Conservation (phyloP, 2,797 vertebrate genomes). For the Eulemur coronatus region DNA sequence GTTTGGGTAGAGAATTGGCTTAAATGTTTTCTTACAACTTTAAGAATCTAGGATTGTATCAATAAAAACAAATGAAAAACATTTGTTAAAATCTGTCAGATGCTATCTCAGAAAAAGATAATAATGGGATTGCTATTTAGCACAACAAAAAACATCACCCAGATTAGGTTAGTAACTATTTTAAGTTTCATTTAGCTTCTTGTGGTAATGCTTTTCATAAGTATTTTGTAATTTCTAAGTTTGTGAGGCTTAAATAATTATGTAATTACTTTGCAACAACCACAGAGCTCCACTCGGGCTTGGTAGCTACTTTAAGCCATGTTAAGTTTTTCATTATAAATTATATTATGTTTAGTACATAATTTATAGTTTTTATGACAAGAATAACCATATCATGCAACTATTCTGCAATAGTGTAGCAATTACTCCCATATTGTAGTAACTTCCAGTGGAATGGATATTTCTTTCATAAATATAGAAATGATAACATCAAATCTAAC, state of each 20-base stretch:
- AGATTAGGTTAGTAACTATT: constrained; percentile 61
- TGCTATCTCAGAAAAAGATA: constrained; percentile 53
- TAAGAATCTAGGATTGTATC: not conserved
- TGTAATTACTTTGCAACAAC: constrained; percentile 81
- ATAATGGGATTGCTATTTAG: constrained; percentile 47
- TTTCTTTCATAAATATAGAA: constrained; percentile 73
- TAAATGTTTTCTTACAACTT: not conserved
- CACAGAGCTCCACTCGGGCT: constrained; percentile 63
- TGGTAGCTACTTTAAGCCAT: constrained; percentile 79
- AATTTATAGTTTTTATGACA: constrained; percentile 84
- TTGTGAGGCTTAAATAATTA: constrained; percentile 76
- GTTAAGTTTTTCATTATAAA: constrained; percentile 83
- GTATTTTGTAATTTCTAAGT: constrained; percentile 71
- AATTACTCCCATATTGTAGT: constrained; percentile 81
- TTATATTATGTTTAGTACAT: constrained; percentile 78
- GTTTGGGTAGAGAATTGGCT: constrained; percentile 12
- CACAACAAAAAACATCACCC: constrained; percentile 44
- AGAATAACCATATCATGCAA: constrained; percentile 77
- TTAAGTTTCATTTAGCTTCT: constrained; percentile 71
- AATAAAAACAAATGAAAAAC: constrained; percentile 48
- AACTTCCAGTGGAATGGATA: constrained; percentile 73
- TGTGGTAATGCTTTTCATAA: constrained; percentile 64
- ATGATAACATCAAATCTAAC: constrained; percentile 81
- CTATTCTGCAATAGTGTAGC: constrained; percentile 57
- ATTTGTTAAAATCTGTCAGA: constrained; percentile 50